Evolutionary conservation across 2,797 vertebrate genomes (phyloP).

Genomic region (Danio aesculapii): DNA sequence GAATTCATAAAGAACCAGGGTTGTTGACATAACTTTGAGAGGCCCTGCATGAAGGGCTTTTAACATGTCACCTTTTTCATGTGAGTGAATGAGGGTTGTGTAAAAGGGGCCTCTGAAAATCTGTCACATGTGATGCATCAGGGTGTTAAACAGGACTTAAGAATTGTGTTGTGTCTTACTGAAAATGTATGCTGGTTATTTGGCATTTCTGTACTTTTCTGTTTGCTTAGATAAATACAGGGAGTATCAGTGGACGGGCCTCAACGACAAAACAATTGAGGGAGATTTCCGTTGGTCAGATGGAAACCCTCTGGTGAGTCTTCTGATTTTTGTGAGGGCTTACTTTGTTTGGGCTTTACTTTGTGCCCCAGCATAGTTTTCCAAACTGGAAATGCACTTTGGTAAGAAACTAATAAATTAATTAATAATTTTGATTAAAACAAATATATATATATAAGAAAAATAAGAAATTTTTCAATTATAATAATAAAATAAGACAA

Average conservation of each 20-base stretch:
- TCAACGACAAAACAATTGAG: conserved; percentile 95
- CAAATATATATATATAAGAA: too few relatives aligned
- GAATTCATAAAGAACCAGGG: conserved; percentile 8
- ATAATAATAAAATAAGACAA: too few relatives aligned
- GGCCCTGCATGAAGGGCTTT: not conserved
- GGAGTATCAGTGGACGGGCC: conserved; percentile 94
- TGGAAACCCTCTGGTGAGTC: conserved; percentile 88
- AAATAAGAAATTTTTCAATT: too few relatives aligned
- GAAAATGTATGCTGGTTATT: conserved; percentile 63
- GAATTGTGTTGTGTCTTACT: conserved; percentile 60
- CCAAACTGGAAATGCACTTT: not conserved
- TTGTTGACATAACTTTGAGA: conserved; percentile 36
- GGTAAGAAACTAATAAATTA: too few relatives aligned
- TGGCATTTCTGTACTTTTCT: conserved; percentile 56
- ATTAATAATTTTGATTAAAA: too few relatives aligned
- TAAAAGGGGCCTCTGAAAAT: conserved; percentile 6
- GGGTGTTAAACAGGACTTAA: conserved; percentile 22
- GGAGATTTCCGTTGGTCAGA: conserved; percentile 97
- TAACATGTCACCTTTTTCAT: not conserved
- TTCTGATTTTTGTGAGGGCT: too few relatives aligned
- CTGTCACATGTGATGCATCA: not conserved
- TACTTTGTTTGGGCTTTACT: too few relatives aligned
- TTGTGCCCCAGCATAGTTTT: not conserved
- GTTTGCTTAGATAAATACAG: conserved; percentile 82
- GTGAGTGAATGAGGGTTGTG: conserved; percentile 29